A percentile compares a stretch with the other conserved stretches of the same genome.
Evolutionary conservation across 2,888 invertebrate species (phyloP).

Genomic region (Caenorhabditis sp.): DNA sequence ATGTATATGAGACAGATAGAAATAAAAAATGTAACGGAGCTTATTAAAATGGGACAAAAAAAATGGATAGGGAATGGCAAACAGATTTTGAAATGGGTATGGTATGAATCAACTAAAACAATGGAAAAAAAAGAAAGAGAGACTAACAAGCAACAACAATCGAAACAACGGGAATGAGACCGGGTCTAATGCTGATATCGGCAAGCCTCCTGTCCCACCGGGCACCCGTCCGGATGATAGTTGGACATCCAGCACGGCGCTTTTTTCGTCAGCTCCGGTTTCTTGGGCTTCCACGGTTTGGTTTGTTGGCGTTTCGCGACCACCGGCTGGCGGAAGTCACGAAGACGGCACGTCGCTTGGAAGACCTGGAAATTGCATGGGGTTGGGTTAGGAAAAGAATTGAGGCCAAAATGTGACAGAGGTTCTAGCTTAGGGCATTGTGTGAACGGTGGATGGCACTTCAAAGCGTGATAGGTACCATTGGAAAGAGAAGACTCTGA

Average conservation of each 20-base stretch:
- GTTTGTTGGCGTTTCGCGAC: neutral
- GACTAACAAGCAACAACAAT: neutral
- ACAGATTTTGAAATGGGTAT: too few species aligned
- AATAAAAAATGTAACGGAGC: too few species aligned
- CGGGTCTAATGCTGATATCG: conserved; percentile 42
- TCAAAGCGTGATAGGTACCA: too few species aligned
- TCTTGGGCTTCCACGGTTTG: conserved; percentile 31
- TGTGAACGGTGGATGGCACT: too few species aligned
- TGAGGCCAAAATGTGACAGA: neutral
- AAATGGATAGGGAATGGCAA: too few species aligned
- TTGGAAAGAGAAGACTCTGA: too few species aligned
- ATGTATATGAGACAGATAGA: too few species aligned
- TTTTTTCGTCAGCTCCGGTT: conserved; percentile 17
- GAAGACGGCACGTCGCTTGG: conserved; percentile 67
- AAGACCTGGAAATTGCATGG: conserved; percentile 60
- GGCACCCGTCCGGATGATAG: conserved; percentile 79
- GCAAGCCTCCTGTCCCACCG: conserved; percentile 65
- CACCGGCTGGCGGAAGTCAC: conserved; percentile 68
- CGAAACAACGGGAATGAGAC: neutral
- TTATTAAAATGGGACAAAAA: too few species aligned
- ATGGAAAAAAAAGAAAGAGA: too few species aligned
- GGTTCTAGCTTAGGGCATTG: too few species aligned
- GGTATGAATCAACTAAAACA: too few species aligned
- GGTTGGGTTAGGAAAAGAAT: neutral
- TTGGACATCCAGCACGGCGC: conserved; percentile 73